Conservation (phyloP, 2,888 invertebrate species). For the Phragmatobia fuliginosa region DNA sequence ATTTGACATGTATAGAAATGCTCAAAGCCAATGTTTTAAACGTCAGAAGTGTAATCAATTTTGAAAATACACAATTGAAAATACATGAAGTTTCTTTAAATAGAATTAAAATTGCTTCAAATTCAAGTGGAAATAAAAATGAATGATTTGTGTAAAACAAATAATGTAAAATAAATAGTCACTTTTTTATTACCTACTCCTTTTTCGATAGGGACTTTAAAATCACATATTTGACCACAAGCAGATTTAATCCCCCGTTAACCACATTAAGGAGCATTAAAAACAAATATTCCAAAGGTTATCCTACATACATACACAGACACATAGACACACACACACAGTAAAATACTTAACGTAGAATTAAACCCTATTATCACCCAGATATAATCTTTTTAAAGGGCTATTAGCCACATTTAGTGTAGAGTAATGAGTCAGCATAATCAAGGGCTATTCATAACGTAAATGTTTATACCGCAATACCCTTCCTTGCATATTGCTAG, state of each 20-base stretch:
- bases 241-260: not conserved
- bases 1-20: too few species aligned
- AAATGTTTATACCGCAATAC: constrained; percentile 57
- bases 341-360: not conserved
- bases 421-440: constrained; percentile 50
- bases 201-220: not conserved
- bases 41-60: not conserved
- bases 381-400: constrained; percentile 36
- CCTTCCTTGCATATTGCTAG: constrained; percentile 66
- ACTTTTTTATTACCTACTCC: too few species aligned
- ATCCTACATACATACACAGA: not conserved
- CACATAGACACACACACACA: not conserved
- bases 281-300: not conserved
- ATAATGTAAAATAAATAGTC: too few species aligned
- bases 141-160: too few species aligned
- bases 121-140: too few species aligned
- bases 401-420: constrained; percentile 36
- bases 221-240: not conserved
- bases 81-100: not conserved
- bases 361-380: constrained; percentile 14
- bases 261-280: not conserved
- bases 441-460: constrained; percentile 59
- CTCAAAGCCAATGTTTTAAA: not conserved
- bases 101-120: not conserved
- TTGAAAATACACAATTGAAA: not conserved